These are phyloP conservation scores for Plebejus argus DNA, from an alignment of 2,888 invertebrate genomes.

Conservation along the genomic window DNA sequence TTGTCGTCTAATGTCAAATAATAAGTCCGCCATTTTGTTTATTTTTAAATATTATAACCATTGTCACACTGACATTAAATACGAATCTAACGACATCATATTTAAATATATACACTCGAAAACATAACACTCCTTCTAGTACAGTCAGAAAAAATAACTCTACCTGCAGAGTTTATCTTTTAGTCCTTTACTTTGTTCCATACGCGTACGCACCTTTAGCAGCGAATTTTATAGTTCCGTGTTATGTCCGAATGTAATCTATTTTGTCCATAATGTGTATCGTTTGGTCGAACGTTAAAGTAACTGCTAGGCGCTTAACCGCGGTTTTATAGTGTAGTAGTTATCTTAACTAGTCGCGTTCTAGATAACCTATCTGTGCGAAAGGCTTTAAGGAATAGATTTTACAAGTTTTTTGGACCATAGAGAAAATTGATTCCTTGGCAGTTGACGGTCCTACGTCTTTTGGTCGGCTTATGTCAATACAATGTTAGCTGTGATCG, in stretches of 20 bases:
- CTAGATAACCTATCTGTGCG: not conserved
- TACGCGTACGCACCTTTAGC: not conserved
- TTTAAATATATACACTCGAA: too few relatives aligned
- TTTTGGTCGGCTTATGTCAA: too few relatives aligned
- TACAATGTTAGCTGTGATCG: too few relatives aligned
- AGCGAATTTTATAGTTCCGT: not conserved
- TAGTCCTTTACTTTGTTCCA: not conserved
- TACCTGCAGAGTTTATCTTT: too few relatives aligned
- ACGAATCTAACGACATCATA: too few relatives aligned
- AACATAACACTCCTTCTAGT: too few relatives aligned
- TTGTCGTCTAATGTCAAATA: too few relatives aligned
- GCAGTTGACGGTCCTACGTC: too few relatives aligned
- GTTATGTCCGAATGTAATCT: constrained; percentile 20
- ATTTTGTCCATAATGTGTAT: constrained; percentile 37
- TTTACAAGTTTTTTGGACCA: not conserved
- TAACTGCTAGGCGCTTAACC: not conserved
- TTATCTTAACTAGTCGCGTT: not conserved
- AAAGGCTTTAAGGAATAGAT: not conserved
- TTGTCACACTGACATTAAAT: too few relatives aligned
- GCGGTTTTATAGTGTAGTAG: not conserved
- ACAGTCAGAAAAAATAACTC: too few relatives aligned
- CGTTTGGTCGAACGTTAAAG: constrained; percentile 49
- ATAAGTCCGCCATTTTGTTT: not conserved
- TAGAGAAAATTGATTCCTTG: too few relatives aligned
- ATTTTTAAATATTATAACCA: too few relatives aligned